Base-by-base conservation (phyloP, 1,140 invertebrate species). In the Procambarus virginalis region DNA sequence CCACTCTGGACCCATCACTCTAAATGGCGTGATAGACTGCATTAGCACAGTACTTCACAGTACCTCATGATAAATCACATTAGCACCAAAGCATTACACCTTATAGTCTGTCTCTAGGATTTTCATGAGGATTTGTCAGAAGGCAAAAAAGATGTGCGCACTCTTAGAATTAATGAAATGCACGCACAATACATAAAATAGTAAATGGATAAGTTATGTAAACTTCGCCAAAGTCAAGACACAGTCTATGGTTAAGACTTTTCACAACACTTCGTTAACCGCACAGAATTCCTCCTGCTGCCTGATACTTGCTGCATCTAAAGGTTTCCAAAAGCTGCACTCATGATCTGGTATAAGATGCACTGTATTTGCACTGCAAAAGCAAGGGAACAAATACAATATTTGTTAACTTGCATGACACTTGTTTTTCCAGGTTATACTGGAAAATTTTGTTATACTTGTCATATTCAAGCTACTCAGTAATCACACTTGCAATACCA, bases 251-350 rank as follows among this genome's bases (percentile, higher is more conserved):
- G 79, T 14, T 81, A 55, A 45, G 51, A 58, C 46, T 55, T 55
- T 34, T 55, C 79, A 81, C 79, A 81, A 81, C 79, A 55, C 76
- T 17, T 78, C 20, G 34, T 81, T 81, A 81, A 81, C 79, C 60
- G 79, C 79, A 81, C 79, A 20, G 10, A 55, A 58, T 81, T 81
- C 3, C 10, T 58, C 55, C 60, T 81, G 79, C 79, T 81, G 79
- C 79, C 79, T 17, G 9, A 58, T 49, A 51, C 45, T 51, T 79
- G 48, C 77, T 49, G 46, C 77, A 49, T 34, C 49, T 22, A 49
- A 81, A n/a, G 49, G 79, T 55, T 22, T 58, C 79, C 9, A 55
- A 55, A 81, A 81, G 79, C 79, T 81, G 79, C 79, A 81, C 51
- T 81, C 14, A 46, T 5, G 12, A 64, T 64, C 60, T 17, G 60